Conservation (phyloP, 2,797 vertebrate genomes). For the Sebastiscus albofasciatus region DNA sequence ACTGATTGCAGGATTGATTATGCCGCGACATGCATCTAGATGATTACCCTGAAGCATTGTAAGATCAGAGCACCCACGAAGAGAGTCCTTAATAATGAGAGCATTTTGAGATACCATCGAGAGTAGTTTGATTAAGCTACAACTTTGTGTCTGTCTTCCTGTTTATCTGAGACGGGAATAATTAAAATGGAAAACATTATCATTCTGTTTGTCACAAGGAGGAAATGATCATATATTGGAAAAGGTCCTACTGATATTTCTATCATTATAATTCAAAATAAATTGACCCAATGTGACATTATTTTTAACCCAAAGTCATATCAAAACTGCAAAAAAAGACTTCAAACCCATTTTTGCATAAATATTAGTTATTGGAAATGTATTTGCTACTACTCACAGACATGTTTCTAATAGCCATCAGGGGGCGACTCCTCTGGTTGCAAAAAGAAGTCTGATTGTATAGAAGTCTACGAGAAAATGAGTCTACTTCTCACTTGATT, state of each 20-base stretch:
- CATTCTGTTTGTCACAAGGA: neutral
- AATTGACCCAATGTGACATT: neutral
- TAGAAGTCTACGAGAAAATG: no score
- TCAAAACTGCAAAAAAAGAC: neutral
- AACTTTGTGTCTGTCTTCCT: neutral
- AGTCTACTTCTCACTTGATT: no score
- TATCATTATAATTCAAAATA: neutral
- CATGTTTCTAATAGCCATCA: neutral
- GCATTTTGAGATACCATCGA: neutral
- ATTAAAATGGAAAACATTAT: neutral
- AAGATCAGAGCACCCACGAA: neutral
- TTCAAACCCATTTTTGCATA: neutral
- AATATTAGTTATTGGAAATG: neutral
- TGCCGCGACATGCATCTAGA: neutral
- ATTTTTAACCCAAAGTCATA: neutral
- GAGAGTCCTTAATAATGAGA: neutral
- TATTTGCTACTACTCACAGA: neutral
- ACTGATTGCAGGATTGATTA: conserved; percentile 34
- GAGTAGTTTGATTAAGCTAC: conserved; percentile 2
- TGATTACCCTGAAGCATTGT: conserved; percentile 11
- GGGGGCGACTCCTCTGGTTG: no score
- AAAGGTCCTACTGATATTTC: neutral
- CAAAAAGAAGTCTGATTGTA: no score
- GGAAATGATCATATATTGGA: neutral
- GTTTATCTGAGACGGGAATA: neutral